Evolutionary conservation across 1,140 invertebrate species (phyloP), one percentile per base, ranked within the genome.

Genomic region (Asobara japonica): DNA sequence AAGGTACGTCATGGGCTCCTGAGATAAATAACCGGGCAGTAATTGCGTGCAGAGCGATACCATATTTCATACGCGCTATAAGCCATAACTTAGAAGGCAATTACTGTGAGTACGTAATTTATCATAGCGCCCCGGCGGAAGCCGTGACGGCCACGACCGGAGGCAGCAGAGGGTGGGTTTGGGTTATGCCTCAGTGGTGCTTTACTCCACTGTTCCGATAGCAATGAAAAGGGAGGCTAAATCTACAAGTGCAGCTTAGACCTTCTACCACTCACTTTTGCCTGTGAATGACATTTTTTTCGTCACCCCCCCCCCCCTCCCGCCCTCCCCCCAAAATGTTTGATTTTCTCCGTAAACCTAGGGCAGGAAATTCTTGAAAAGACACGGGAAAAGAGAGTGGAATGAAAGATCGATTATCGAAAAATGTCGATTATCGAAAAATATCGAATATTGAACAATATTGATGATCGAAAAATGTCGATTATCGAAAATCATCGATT

Each of bases 81-180:
- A 85, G 85, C 87, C 87, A 89, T 89, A 89, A 89, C 87, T 89
- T 89, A 88, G 84, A 77, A 88, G 88, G 88, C 87, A 89, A 89
- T 89, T 89, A 89, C 86, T 80, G 83, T 84, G 87, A 89, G 88
- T 88, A 88, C 82, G 82, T 88, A 88, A 83, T 89, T 89, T 88
- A 89, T 89, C 88, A 89, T 87, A 76, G 76, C 65, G 74, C 74
- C 74, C 74, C 75, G 76, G 78, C 72, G 78, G 77, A 78, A 77
- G 74, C 77, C 72, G 74, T 72, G 78, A 71, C 70, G 76, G 70
- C 71, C 73, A 41, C 70, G 76, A 71, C 68, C 69, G 56, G 68
- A 65, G 70, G 74, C 74, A 73, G 74, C 74, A 73, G 74, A 74
- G 76, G 74, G 74, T 69, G 41, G 66, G 56, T 66, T 65, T 66